These are phyloP conservation scores for Tylochromis polylepis DNA, from an alignment of 2,113 vertebrate species.

Conservation along the genomic window DNA sequence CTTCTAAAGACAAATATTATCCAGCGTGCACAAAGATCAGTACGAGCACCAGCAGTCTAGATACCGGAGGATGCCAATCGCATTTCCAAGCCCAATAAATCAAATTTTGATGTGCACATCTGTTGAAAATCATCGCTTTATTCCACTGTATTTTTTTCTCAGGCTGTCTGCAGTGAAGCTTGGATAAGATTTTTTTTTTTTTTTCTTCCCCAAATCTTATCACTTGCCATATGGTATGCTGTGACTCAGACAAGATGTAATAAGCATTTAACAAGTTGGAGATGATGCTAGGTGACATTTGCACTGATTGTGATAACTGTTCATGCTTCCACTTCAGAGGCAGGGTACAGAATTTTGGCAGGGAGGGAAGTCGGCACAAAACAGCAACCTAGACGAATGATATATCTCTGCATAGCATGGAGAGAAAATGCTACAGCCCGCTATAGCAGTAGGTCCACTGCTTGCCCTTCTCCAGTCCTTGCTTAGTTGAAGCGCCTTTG, in stretches of 20 bases:
- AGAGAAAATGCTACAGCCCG: neutral
- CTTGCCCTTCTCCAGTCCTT: slow-evolving; percentile 13
- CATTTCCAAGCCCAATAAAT: slow-evolving; percentile 3
- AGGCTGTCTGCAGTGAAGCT: neutral
- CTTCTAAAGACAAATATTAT: slow-evolving; percentile 37
- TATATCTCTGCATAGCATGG: neutral
- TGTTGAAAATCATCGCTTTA: slow-evolving; percentile 16
- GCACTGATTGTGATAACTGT: slow-evolving; percentile 38
- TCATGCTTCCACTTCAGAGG: slow-evolving; percentile 12
- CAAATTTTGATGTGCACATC: slow-evolving; percentile 28
- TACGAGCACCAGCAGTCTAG: neutral
- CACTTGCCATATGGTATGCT: slow-evolving; percentile 35
- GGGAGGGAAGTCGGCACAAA: neutral
- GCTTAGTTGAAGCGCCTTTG: neutral
- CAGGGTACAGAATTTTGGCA: neutral
- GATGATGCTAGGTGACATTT: slow-evolving; percentile 63
- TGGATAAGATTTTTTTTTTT: neutral
- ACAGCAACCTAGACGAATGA: neutral
- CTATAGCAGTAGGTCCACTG: neutral
- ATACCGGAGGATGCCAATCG: neutral
- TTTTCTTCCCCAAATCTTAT: slow-evolving; percentile 1
- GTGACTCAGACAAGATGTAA: slow-evolving; percentile 41
- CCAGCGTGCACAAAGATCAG: neutral
- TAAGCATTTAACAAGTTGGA: slow-evolving; percentile 47
- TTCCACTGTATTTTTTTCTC: slow-evolving; percentile 1